A percentile compares a stretch with the other conserved stretches of the same genome.
Evolutionary conservation across 2,113 vertebrate species (phyloP).

Genomic region (Neogale vison): DNA sequence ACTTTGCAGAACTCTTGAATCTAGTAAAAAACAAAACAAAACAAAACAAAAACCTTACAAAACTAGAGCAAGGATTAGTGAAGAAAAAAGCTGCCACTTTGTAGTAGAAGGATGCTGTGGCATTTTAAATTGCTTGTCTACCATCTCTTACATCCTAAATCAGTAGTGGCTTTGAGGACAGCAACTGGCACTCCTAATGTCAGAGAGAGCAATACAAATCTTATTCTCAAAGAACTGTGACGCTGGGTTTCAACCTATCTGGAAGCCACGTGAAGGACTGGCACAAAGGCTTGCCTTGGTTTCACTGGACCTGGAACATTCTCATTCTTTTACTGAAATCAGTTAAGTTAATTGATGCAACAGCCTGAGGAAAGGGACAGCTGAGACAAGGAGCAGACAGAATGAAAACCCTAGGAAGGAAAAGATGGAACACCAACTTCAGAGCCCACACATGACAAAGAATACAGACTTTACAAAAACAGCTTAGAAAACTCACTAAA

Average conservation of each 20-base stretch:
- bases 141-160: background rate
- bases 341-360: background rate
- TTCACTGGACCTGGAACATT: background rate
- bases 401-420: background rate
- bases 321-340: background rate
- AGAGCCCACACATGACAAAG: background rate
- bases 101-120: background rate
- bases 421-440: background rate
- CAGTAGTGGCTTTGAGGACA: background rate
- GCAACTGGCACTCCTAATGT: constrained; percentile 8
- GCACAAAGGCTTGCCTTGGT: background rate
- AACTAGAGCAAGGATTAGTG: background rate
- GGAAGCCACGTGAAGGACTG: background rate
- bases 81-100: background rate
- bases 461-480: background rate
- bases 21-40: background rate
- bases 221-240: background rate
- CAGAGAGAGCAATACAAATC: background rate
- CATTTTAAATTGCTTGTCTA: background rate
- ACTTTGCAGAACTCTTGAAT: background rate
- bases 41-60: background rate
- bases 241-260: background rate
- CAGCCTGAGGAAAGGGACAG: background rate
- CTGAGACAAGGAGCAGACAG: background rate
- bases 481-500: background rate